A percentile compares a stretch with the other conserved stretches of the same genome.
phyloP scores from a whole-genome alignment of 2,113 vertebrate species.

The Mionectes macconnelli region DNA sequence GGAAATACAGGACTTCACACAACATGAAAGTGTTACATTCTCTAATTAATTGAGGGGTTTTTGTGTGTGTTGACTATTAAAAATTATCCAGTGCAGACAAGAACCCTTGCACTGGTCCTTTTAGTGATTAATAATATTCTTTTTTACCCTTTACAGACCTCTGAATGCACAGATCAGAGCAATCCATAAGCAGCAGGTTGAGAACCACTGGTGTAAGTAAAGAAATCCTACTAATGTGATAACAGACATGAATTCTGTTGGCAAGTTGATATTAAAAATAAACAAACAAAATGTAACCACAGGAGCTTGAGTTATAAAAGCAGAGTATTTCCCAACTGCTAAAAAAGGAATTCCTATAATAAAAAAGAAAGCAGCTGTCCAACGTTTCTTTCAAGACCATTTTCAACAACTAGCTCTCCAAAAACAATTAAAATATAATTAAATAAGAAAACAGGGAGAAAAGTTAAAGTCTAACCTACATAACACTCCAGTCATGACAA shows the following conservation, averaged over 20 bases:
- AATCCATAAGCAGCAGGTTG: neutral
- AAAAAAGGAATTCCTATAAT: neutral
- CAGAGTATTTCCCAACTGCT: neutral
- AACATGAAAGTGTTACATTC: neutral
- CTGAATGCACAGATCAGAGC: neutral
- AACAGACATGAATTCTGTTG: neutral
- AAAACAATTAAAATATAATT: neutral
- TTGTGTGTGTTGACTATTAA: neutral
- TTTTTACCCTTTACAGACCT: neutral
- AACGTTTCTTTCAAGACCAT: neutral
- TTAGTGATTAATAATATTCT: neutral
- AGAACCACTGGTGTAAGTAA: neutral
- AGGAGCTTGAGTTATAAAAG: neutral
- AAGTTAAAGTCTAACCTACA: neutral
- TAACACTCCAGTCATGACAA: fast-evolving
- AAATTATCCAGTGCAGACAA: neutral
- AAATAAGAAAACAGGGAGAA: neutral
- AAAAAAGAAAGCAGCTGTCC: neutral
- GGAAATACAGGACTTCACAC: neutral
- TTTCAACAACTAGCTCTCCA: neutral
- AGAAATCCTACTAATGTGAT: neutral
- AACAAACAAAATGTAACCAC: neutral
- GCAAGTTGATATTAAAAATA: neutral
- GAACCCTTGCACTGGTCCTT: neutral
- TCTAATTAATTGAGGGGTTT: neutral